Percentiles rank a stretch among this genome's conserved stretches.
Evolutionary conservation across 1,140 invertebrate genomes (phyloP).

Genomic region (Ceratosolen fusciceps): DNA sequence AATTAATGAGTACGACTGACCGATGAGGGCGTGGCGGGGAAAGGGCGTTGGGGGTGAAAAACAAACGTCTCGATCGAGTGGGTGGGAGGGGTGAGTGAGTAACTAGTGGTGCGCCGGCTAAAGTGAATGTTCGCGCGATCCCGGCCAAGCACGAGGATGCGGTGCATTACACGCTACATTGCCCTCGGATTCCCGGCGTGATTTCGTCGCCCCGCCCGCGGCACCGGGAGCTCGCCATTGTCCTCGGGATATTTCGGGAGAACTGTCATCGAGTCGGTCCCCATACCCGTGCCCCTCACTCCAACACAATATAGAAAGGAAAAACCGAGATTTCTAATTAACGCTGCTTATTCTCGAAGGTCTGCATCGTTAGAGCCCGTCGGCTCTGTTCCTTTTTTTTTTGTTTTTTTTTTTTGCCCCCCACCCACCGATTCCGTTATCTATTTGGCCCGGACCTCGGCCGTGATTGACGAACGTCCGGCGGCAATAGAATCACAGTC

Average conservation of each 20-base stretch:
- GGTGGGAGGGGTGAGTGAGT: not conserved
- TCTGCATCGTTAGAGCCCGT: not conserved
- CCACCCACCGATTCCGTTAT: not conserved
- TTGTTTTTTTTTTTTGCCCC: too few species aligned
- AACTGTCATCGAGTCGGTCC: not conserved
- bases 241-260: not conserved
- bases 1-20: too few species aligned
- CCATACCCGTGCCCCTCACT: not conserved
- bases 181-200: not conserved
- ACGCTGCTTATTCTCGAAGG: not conserved
- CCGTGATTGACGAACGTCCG: not conserved
- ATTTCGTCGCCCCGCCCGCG: not conserved
- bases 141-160: not conserved
- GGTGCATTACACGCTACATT: constrained; percentile 10
- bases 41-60: too few species aligned
- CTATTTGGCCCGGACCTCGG: too few species aligned
- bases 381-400: too few species aligned
- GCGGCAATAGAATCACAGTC: not conserved
- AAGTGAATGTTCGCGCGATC: not conserved
- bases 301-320: too few species aligned
- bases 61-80: not conserved
- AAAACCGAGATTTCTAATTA: not conserved
- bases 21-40: too few species aligned
- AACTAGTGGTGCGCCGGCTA: not conserved
- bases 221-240: not conserved